Percentiles rank a stretch among this genome's conserved stretches.
These are phyloP conservation scores for Adineta ricciae DNA, from an alignment of 2,888 invertebrate species.

Conservation along the genomic window DNA sequence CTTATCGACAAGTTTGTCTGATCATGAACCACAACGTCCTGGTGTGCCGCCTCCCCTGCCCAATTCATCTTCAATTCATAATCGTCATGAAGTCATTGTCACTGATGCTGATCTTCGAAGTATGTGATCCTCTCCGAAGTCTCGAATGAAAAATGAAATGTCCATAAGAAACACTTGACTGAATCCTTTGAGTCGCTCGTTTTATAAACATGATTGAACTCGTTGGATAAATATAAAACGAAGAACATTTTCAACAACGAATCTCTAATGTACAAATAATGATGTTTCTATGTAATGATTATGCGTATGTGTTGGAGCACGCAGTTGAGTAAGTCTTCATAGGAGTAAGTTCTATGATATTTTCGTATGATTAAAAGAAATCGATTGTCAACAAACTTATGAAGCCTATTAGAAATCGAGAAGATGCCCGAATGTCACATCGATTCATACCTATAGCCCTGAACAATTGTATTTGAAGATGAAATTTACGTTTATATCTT, in stretches of 20 bases:
- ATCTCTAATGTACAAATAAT: neutral
- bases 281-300: neutral
- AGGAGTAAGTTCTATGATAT: neutral
- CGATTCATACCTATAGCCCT: no score
- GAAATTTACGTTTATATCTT: neutral
- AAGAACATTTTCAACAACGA: neutral
- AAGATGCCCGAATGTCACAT: neutral
- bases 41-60: neutral
- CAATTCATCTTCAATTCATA: neutral
- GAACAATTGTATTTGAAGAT: no score
- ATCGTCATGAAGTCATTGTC: constrained; percentile 3
- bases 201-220: neutral
- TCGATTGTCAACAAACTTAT: neutral
- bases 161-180: neutral
- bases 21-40: neutral
- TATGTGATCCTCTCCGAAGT: neutral
- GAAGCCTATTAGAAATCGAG: neutral
- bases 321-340: neutral
- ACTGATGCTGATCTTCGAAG: constrained; percentile 20
- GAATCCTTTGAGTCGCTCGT: neutral
- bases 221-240: neutral
- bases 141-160: no score
- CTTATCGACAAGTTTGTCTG: constrained; percentile 1
- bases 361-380: neutral
- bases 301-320: neutral